Evolutionary conservation across 2,797 vertebrate genomes (phyloP).

Genomic region (Fundulus diaphanus): DNA sequence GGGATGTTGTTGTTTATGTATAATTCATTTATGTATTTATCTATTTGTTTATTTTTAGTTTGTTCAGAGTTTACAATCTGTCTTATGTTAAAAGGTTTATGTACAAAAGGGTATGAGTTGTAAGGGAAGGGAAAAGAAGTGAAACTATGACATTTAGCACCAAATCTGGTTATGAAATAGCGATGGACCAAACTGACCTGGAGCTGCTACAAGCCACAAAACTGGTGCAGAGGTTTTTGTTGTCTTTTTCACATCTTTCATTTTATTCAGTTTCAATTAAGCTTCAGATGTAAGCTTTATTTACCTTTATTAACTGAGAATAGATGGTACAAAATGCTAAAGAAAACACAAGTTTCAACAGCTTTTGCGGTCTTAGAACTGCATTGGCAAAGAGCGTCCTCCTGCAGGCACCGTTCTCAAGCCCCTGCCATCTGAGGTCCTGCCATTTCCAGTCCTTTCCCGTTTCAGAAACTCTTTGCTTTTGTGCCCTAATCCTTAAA

Average conservation of each 20-base stretch:
- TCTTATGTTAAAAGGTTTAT: too few relatives aligned
- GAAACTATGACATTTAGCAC: not conserved
- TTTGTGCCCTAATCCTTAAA: not conserved
- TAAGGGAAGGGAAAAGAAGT: too few relatives aligned
- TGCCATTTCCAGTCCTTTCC: not conserved
- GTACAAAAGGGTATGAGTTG: not conserved
- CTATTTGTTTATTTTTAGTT: too few relatives aligned
- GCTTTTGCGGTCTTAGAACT: not conserved
- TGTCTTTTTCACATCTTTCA: too few relatives aligned
- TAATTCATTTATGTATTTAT: too few relatives aligned
- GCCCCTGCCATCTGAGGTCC: not conserved
- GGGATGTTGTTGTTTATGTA: too few relatives aligned
- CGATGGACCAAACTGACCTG: too few relatives aligned
- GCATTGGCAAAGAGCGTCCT: not conserved
- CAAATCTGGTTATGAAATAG: too few relatives aligned
- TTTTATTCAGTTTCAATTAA: not conserved
- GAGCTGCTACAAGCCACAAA: too few relatives aligned
- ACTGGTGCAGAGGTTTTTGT: too few relatives aligned
- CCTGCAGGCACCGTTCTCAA: not conserved
- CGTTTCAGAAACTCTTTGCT: not conserved
- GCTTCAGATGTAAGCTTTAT: not conserved
- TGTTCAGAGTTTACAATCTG: too few relatives aligned
- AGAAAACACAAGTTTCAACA: not conserved
- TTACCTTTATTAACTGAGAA: not conserved
- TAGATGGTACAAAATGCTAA: not conserved